phyloP scores from a whole-genome alignment of 1,140 invertebrate species.

The Drosophila fuyamai region DNA sequence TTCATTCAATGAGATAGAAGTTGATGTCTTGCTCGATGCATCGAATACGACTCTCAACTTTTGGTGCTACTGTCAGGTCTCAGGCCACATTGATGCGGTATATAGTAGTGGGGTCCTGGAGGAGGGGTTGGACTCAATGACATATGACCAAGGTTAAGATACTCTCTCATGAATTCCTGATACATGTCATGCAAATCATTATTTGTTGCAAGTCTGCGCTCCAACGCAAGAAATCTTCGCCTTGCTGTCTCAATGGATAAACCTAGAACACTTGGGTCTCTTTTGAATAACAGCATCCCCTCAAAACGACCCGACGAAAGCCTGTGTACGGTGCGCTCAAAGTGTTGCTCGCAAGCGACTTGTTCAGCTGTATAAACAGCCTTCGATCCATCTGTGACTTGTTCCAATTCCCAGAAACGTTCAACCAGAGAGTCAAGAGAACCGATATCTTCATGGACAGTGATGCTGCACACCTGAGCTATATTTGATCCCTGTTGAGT shows the following conservation, averaged over 20 bases:
- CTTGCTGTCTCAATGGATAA: constrained; percentile 3
- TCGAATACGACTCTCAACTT: constrained; percentile 56
- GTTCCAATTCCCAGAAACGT: no score
- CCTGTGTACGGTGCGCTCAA: no score
- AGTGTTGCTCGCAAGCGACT: no score
- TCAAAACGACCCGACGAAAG: no score
- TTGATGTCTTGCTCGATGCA: constrained; percentile 32
- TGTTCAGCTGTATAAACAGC: no score
- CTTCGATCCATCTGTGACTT: no score
- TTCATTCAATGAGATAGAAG: constrained; percentile 67
- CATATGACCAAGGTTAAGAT: constrained; percentile 24
- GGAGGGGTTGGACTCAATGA: neutral
- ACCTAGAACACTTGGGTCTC: neutral
- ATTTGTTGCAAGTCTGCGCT: neutral
- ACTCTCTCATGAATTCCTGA: constrained; percentile 24
- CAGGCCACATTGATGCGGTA: no score
- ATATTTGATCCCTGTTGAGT: neutral
- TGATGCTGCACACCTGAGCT: no score
- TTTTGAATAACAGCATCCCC: neutral
- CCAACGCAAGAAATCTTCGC: constrained; percentile 1
- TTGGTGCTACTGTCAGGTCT: no score
- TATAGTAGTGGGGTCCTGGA: no score
- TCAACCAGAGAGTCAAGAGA: no score
- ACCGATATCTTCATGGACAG: no score
- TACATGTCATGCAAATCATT: neutral